A percentile compares a stretch with the other conserved stretches of the same genome.
Conservation (phyloP, 2,888 invertebrate species). For the Ptilodon capucinus region DNA sequence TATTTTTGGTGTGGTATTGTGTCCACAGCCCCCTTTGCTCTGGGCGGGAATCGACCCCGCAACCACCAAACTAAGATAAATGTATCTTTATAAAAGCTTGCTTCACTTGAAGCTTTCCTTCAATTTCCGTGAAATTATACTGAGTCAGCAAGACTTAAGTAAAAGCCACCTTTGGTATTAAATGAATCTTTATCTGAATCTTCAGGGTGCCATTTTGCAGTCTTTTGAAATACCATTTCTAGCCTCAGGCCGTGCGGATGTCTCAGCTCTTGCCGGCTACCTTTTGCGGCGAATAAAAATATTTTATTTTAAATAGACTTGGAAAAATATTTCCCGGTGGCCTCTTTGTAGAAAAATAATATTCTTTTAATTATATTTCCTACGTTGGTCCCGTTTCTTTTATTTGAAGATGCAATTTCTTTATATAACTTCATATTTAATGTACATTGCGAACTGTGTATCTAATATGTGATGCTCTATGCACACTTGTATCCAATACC, state of each 20-base stretch:
- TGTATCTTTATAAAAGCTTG: too few relatives aligned
- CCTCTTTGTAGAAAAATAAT: not conserved
- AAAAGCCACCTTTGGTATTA: slow-evolving; percentile 14
- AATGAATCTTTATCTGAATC: slow-evolving; percentile 15
- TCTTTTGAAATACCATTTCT: slow-evolving; percentile 21
- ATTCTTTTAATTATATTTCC: slow-evolving; percentile 3
- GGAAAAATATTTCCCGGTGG: not conserved
- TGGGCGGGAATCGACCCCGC: too few relatives aligned
- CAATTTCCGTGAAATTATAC: not conserved
- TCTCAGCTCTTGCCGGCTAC: not conserved
- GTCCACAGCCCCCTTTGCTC: too few relatives aligned
- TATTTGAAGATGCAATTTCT: not conserved
- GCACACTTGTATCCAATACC: too few relatives aligned
- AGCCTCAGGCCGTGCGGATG: slow-evolving; percentile 6
- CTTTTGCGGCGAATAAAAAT: not conserved
- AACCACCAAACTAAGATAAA: too few relatives aligned
- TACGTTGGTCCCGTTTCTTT: not conserved
- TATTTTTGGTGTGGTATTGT: too few relatives aligned
- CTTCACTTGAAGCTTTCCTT: too few relatives aligned
- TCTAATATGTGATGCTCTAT: too few relatives aligned
- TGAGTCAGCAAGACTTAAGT: slow-evolving; percentile 13
- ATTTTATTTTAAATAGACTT: not conserved
- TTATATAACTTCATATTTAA: not conserved
- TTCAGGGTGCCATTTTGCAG: slow-evolving; percentile 19
- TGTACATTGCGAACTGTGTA: not conserved